A percentile compares a stretch with the other conserved stretches of the same genome.
Conservation (phyloP, 2,888 invertebrate species). For the Volucella inanis region DNA sequence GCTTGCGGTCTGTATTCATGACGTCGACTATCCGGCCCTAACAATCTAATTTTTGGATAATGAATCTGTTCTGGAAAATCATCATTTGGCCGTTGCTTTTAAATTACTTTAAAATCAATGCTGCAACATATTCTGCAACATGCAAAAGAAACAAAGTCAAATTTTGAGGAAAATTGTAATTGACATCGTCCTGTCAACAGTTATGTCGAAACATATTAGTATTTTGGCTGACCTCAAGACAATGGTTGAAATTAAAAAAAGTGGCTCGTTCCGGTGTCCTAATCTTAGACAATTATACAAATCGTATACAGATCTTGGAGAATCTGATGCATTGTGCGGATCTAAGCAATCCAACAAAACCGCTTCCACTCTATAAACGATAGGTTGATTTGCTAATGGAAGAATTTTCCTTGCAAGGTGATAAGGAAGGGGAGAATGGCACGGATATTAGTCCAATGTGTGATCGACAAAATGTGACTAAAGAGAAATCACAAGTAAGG, state of each 20-base stretch:
- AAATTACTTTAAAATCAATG: conserved; percentile 97
- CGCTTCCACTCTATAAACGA: conserved; percentile 94
- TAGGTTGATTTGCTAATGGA: conserved; percentile 99
- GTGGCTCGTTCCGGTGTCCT: conserved; percentile 96
- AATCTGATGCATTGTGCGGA: conserved; percentile 99
- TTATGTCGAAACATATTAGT: conserved; percentile 99
- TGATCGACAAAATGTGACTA: conserved; percentile 97
- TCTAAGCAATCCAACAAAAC: conserved; percentile 98
- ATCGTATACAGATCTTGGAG: conserved; percentile 98
- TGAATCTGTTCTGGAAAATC: conserved; percentile 99
- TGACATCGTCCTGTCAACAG: conserved; percentile 99
- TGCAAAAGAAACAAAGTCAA: conserved; percentile 97
- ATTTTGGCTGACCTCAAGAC: conserved; percentile 99
- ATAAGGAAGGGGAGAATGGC: conserved; percentile 96
- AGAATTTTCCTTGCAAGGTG: conserved; percentile 99
- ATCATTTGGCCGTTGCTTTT: conserved; percentile 99
- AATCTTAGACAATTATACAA: conserved; percentile 98
- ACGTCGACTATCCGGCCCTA: conserved; percentile 99
- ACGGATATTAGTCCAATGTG: conserved; percentile 99
- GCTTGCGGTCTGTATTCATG: conserved; percentile 99
- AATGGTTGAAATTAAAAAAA: conserved; percentile 99
- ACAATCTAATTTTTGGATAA: conserved; percentile 99
- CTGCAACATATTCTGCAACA: conserved; percentile 97
- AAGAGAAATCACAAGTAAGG: conserved; percentile 99
- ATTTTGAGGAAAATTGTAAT: conserved; percentile 99